Conservation (phyloP, 2,888 invertebrate genomes). For the Antheraea assamensis region DNA sequence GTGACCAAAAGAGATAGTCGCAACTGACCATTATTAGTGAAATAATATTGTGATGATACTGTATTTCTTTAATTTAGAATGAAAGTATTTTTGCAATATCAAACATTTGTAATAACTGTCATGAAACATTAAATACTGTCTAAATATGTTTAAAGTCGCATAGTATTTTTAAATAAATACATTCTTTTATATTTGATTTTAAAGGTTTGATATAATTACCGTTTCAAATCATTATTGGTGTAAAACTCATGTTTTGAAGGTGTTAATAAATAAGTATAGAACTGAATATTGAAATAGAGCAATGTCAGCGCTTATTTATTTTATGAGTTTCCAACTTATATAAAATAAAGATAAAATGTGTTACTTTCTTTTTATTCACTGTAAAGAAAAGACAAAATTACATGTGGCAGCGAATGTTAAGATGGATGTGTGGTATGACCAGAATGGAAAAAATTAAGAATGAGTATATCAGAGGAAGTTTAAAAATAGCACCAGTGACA, state of each 20-base stretch:
- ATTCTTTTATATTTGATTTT: not conserved
- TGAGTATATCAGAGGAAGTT: too few relatives aligned
- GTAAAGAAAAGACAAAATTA: too few relatives aligned
- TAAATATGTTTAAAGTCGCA: not conserved
- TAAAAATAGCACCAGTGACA: too few relatives aligned
- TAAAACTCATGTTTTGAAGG: not conserved
- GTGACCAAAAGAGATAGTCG: conserved; percentile 93
- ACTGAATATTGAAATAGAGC: conserved; percentile 48
- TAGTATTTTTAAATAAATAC: not conserved
- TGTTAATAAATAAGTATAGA: not conserved
- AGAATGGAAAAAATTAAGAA: too few relatives aligned
- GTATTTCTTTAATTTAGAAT: conserved; percentile 34
- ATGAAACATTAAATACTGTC: not conserved
- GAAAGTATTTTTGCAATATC: conserved; percentile 2
- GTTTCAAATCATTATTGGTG: not conserved
- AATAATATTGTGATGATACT: conserved; percentile 38
- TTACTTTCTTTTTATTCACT: not conserved
- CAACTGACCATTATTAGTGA: conserved; percentile 19
- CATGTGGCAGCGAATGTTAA: too few relatives aligned
- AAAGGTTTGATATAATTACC: not conserved
- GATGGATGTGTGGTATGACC: too few relatives aligned
- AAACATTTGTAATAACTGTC: not conserved
- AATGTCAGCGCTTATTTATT: conserved; percentile 48
- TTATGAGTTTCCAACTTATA: conserved; percentile 18
- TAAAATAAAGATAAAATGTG: not conserved